Conservation (phyloP, 2,113 vertebrate species). For the Saccopteryx leptura region DNA sequence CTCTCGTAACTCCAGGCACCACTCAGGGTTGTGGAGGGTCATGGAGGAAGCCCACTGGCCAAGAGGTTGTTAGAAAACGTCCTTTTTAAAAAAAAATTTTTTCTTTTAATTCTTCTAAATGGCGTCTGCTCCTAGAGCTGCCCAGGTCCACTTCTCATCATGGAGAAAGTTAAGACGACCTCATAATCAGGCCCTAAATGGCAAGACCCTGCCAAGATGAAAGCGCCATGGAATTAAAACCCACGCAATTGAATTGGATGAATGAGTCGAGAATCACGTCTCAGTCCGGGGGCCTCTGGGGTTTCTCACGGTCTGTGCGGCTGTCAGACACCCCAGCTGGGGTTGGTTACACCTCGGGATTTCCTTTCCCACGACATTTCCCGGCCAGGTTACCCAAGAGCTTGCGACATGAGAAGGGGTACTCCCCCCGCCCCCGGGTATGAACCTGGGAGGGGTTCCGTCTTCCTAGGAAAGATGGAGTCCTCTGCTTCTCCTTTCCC, state of each 20-base stretch:
- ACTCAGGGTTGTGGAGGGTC: neutral
- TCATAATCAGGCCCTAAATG: neutral
- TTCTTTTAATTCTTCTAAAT: neutral
- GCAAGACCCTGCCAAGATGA: slow-evolving; percentile 29
- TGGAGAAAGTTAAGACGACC: slow-evolving; percentile 36
- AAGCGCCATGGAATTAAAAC: slow-evolving; percentile 48
- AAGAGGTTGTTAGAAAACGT: neutral
- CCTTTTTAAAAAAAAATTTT: neutral
- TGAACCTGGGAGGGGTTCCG: neutral
- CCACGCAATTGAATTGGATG: neutral
- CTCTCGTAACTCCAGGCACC: neutral
- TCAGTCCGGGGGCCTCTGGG: neutral
- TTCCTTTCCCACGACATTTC: neutral
- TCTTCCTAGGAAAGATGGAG: neutral
- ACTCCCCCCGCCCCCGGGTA: too few species aligned
- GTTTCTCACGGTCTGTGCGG: neutral
- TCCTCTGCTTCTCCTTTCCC: neutral
- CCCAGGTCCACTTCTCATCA: neutral
- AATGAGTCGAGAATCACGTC: slow-evolving; percentile 9
- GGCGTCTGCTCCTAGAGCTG: neutral
- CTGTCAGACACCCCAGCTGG: neutral
- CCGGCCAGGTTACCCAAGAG: neutral
- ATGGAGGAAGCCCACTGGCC: neutral
- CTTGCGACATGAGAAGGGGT: neutral
- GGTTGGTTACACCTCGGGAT: neutral